Percentiles rank a stretch among this genome's conserved stretches.
Evolutionary conservation across 2,113 vertebrate species (phyloP).

Genomic region (Grammomys dolichurus): DNA sequence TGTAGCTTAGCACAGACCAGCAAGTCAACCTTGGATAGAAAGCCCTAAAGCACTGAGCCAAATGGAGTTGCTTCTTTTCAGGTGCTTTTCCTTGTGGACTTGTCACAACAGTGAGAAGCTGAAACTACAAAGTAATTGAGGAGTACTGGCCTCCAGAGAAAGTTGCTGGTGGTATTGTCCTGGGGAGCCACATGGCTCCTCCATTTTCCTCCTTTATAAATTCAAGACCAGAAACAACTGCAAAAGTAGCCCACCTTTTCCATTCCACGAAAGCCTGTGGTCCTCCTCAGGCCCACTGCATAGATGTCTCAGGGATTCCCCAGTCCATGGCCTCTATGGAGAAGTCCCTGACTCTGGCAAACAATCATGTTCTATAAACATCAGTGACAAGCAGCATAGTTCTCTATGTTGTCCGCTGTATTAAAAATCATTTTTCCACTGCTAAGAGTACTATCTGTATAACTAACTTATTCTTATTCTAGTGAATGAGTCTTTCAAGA

Average conservation of each 20-base stretch:
- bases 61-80: neutral
- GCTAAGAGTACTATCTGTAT: neutral
- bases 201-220: neutral
- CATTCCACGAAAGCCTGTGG: neutral
- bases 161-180: neutral
- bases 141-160: neutral
- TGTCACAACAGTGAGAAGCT: neutral
- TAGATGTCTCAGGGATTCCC: neutral
- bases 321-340: neutral
- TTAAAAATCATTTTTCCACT: neutral
- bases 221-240: neutral
- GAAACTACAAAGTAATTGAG: neutral
- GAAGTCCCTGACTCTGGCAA: neutral
- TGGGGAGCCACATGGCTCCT: neutral
- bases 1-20: neutral
- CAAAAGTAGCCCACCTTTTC: neutral
- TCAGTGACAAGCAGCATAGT: neutral
- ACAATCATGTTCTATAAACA: neutral
- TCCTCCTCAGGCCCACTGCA: neutral
- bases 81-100: neutral
- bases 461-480: neutral
- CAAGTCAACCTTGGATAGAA: neutral
- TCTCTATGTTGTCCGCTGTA: neutral
- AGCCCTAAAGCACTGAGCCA: neutral
- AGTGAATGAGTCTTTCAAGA: neutral